A percentile compares a stretch with the other conserved stretches of the same genome.
Conservation (phyloP, 2,797 vertebrate species). For the Tenualosa ilisha region DNA sequence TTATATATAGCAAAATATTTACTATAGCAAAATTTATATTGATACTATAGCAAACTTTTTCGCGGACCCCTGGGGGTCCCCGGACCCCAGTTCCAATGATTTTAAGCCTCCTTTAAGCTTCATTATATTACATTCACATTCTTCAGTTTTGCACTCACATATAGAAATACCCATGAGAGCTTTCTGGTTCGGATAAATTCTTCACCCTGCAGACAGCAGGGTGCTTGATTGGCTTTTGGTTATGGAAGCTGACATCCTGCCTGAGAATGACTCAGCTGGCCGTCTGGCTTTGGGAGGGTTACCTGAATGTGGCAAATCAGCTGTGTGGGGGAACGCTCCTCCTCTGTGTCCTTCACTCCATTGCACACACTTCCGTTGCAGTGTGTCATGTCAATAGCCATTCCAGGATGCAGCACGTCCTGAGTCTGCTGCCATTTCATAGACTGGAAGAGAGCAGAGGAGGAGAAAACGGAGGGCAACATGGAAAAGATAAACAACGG, state of each 20-base stretch:
- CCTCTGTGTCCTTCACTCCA: conserved; percentile 94
- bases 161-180: background rate
- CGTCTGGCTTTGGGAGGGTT: conserved; percentile 15
- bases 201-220: background rate
- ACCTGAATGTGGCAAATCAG: conserved; percentile 97
- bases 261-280: background rate
- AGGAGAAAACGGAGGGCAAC: background rate
- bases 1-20: no score
- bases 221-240: background rate
- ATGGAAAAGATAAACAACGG: background rate
- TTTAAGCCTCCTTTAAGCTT: no score
- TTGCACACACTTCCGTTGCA: conserved; percentile 81
- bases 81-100: no score
- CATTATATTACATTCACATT: background rate
- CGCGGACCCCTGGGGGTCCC: no score
- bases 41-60: no score
- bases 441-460: conserved; percentile 71
- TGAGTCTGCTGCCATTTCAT: conserved; percentile 99
- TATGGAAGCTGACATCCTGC: background rate
- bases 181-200: background rate
- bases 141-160: background rate
- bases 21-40: no score
- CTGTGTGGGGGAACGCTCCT: conserved; percentile 96
- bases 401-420: conserved; percentile 93
- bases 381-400: conserved; percentile 97